phyloP scores from a whole-genome alignment of 2,888 invertebrate genomes.

The Drosophila nr. perissopoda region DNA sequence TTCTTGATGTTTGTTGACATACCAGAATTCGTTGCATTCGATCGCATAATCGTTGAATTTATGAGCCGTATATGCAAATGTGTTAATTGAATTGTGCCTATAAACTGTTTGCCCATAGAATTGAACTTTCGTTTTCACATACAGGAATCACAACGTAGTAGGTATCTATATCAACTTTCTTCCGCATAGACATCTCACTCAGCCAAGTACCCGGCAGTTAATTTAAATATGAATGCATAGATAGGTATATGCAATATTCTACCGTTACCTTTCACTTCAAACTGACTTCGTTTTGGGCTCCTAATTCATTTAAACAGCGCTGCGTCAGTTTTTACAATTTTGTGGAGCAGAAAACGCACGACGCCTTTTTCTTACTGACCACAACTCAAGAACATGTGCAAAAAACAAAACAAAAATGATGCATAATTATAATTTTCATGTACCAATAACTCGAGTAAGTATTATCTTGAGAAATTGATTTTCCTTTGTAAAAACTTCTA shows the following conservation, averaged over 20 bases:
- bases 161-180: slow-evolving; percentile 48
- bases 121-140: slow-evolving; percentile 53
- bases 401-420: slow-evolving; percentile 34
- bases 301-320: slow-evolving; percentile 73
- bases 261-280: slow-evolving; percentile 38
- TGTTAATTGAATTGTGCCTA: slow-evolving; percentile 61
- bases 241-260: slow-evolving; percentile 17
- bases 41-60: slow-evolving; percentile 53
- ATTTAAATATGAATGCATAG: slow-evolving; percentile 18
- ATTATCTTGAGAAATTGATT: slow-evolving; percentile 77
- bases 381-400: slow-evolving; percentile 48
- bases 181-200: slow-evolving; percentile 29
- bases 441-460: slow-evolving; percentile 76
- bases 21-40: slow-evolving; percentile 29
- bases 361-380: slow-evolving; percentile 55
- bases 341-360: slow-evolving; percentile 79
- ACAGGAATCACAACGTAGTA: slow-evolving; percentile 34
- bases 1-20: slow-evolving; percentile 50
- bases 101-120: slow-evolving; percentile 37
- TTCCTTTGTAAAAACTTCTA: slow-evolving; percentile 39
- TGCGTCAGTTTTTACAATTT: slow-evolving; percentile 58
- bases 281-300: slow-evolving; percentile 73
- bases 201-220: slow-evolving; percentile 19
- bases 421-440: slow-evolving; percentile 77
- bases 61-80: slow-evolving; percentile 63